Evolutionary conservation across 2,888 invertebrate species (phyloP), one percentile per base, ranked within the genome.

Genomic region (Lycophotia porphyrea): DNA sequence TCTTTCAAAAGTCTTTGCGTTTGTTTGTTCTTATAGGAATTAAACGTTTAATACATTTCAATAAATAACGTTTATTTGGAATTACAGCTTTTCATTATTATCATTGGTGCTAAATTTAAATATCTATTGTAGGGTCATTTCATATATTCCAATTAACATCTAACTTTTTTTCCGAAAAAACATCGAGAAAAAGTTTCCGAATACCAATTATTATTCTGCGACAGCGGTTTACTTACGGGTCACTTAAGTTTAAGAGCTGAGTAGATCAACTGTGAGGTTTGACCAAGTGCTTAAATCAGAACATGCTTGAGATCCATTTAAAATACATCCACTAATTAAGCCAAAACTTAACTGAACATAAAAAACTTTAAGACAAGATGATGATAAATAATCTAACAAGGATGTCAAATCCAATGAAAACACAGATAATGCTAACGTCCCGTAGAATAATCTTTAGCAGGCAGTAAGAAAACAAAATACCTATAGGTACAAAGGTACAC

Each of bases 1-100:
- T 36, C 75, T 75, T 68, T 79, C 18, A 52, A 49, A 42, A 47
- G 67, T 64, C 47, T 67, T 78, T 66, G 52, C 9, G 3, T 47
- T 61, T 55, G 27, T 61, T 66, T 63, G 27, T 55, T 74, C 3
- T 27, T 2, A 36, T 39, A 34, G 18, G 65, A 69, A 72, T 71
- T 18, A 13, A 34, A 39, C 1, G 9, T 15, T 55, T n/a, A 34
- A 47, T 63, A 36, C 9, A 0, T 11, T 77, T 34, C 4, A 34
- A 27, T 42, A 47, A 58, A 42, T 65, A 58, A n/a, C 3, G 1
- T 27, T n/a, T 42, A 49, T 65, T 66, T 47, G 0, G 4, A 44
- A 65, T 11, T 5, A 13, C 13, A 34, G 2, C 36, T 55, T 0
- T 36, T 42, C 5, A 31, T 15, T 9, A 15, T 36, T 73, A 27